phyloP scores from a whole-genome alignment of 2,113 vertebrate species.

The Pelecanoides urinatrix region DNA sequence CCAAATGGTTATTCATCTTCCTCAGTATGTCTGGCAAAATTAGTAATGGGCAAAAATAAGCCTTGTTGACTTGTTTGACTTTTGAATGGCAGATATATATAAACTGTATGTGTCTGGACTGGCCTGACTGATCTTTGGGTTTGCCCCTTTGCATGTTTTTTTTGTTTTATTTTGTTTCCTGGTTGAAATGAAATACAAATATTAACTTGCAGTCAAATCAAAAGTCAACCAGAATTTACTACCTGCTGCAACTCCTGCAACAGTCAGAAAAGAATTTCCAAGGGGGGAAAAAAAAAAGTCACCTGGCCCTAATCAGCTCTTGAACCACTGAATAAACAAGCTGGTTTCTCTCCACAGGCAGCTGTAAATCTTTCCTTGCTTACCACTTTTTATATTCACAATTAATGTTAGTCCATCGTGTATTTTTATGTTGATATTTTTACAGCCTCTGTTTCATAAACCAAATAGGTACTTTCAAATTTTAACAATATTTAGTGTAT shows the following conservation, averaged over 20 bases:
- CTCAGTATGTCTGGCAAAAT: not conserved
- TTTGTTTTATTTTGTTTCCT: not conserved
- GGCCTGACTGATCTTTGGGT: not conserved
- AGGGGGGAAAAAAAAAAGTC: not conserved
- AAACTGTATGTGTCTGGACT: not conserved
- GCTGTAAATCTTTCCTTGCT: not conserved
- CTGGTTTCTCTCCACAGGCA: not conserved
- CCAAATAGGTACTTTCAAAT: not conserved
- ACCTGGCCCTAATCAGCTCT: not conserved
- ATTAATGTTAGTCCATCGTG: not conserved
- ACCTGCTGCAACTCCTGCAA: not conserved
- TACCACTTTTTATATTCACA: not conserved
- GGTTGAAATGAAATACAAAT: not conserved
- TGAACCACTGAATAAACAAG: not conserved
- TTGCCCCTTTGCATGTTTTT: not conserved
- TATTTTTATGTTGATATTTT: constrained; percentile 47
- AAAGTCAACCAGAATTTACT: not conserved
- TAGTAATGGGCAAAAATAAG: not conserved
- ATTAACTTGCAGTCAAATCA: not conserved
- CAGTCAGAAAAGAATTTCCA: not conserved
- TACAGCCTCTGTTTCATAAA: constrained; percentile 19
- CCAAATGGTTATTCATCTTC: not conserved
- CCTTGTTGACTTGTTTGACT: not conserved
- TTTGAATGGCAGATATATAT: not conserved
- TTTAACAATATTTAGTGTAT: not conserved